A percentile compares a stretch with the other conserved stretches of the same genome.
Evolutionary conservation across 1,140 invertebrate genomes (phyloP).

Genomic region (Zaprionus kolodkinae): DNA sequence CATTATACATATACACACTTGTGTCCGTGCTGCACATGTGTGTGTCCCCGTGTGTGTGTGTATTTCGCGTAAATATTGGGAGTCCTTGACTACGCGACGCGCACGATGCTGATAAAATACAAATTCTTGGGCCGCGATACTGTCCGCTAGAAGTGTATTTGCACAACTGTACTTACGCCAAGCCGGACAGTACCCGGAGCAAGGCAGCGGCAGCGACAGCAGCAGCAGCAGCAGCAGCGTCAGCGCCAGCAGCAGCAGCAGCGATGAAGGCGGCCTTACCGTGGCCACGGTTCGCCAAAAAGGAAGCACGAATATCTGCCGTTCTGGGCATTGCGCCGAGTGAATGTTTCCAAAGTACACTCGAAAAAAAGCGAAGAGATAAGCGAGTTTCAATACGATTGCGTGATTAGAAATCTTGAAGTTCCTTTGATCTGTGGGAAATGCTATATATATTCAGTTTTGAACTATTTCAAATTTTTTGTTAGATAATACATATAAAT

Average conservation of each 20-base stretch:
- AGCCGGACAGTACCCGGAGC: constrained; percentile 69
- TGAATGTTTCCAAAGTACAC: constrained; percentile 52
- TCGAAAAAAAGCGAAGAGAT: constrained; percentile 16
- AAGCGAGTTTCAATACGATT: not conserved
- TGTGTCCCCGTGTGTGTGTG: constrained; percentile 45
- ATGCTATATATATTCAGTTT: no score
- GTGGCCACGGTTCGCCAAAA: constrained; percentile 67
- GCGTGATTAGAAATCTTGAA: not conserved
- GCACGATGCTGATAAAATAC: constrained; percentile 83
- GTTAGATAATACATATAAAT: no score
- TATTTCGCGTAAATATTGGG: constrained; percentile 82
- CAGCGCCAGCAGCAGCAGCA: constrained; percentile 24
- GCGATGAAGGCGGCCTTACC: constrained; percentile 34
- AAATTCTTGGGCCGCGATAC: constrained; percentile 80
- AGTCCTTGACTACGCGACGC: constrained; percentile 83
- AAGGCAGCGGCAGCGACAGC: constrained; percentile 41
- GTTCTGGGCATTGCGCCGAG: constrained; percentile 60
- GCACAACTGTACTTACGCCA: constrained; percentile 78
- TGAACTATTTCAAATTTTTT: no score
- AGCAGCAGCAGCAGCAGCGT: constrained; percentile 23
- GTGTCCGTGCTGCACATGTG: constrained; percentile 15
- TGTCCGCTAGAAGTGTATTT: constrained; percentile 80
- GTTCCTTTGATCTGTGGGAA: no score
- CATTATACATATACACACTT: constrained; percentile 17
- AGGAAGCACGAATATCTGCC: constrained; percentile 68